Conservation (phyloP, 2,797 vertebrate genomes). For the Falco rusticolus region DNA sequence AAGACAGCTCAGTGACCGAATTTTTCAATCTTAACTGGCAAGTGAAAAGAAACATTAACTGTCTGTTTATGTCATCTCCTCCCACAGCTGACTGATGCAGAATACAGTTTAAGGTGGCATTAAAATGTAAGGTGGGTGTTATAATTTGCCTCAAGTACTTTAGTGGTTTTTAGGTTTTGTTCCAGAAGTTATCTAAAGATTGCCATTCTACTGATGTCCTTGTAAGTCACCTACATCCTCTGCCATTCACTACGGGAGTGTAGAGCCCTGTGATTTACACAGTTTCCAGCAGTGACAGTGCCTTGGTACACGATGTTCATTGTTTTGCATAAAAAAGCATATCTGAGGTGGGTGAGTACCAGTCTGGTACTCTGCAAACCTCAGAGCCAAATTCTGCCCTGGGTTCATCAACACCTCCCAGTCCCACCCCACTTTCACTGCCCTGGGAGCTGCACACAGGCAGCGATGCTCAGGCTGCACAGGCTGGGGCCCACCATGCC, state of each 20-base stretch:
- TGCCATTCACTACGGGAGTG: background rate
- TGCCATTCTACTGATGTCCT: background rate
- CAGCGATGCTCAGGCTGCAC: background rate
- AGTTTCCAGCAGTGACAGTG: background rate
- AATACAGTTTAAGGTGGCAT: conserved; percentile 60
- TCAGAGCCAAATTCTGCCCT: background rate
- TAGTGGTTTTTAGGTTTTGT: conserved; percentile 41
- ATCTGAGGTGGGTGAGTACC: background rate
- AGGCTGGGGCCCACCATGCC: background rate
- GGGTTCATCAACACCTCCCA: background rate
- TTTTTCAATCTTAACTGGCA: conserved; percentile 63
- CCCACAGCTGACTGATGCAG: conserved; percentile 67
- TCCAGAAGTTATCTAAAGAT: conserved; percentile 39
- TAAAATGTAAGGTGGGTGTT: conserved; percentile 68
- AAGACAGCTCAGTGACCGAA: conserved; percentile 68
- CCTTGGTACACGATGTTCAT: background rate
- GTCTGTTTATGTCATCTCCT: conserved; percentile 72
- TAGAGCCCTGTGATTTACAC: background rate
- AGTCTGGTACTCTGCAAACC: background rate
- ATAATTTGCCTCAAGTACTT: conserved; percentile 66
- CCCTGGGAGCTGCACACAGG: background rate
- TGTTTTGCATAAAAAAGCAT: background rate
- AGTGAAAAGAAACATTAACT: conserved; percentile 71
- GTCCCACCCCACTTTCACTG: accelerated
- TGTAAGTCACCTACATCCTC: conserved; percentile 32